Percentiles rank a stretch among this genome's conserved stretches.
These are phyloP conservation scores for Deilephila porcellus DNA, from an alignment of 2,888 invertebrate genomes.

Conservation along the genomic window DNA sequence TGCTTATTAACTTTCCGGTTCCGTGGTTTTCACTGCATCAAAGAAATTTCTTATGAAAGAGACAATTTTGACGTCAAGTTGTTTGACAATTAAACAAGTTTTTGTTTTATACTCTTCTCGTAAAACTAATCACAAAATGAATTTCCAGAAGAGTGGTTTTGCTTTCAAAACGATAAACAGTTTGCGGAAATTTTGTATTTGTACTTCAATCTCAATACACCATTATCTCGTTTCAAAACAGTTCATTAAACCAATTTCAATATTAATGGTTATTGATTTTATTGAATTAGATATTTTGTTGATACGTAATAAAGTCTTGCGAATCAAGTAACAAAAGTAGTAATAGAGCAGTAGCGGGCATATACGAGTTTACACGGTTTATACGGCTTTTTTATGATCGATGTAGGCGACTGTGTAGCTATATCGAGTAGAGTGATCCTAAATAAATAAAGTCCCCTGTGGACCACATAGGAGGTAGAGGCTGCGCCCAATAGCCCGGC, in stretches of 20 bases:
- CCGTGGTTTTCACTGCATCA: background rate
- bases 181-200: background rate
- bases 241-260: background rate
- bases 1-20: background rate
- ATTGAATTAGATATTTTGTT: background rate
- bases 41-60: background rate
- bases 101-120: background rate
- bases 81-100: background rate
- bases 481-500: constrained; percentile 44
- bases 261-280: background rate
- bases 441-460: constrained; percentile 57
- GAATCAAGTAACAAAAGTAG: constrained; percentile 12
- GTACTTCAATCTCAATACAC: background rate
- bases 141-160: background rate
- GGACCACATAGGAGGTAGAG: constrained; percentile 43
- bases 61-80: background rate
- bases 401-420: constrained; percentile 37
- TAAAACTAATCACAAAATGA: background rate
- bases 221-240: background rate
- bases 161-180: background rate
- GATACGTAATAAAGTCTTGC: background rate
- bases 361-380: constrained; percentile 10
- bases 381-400: constrained; percentile 31
- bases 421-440: constrained; percentile 45
- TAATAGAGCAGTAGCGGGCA: background rate